Evolutionary conservation across 2,797 vertebrate genomes (phyloP).

Genomic region (Echiichthys vipera): DNA sequence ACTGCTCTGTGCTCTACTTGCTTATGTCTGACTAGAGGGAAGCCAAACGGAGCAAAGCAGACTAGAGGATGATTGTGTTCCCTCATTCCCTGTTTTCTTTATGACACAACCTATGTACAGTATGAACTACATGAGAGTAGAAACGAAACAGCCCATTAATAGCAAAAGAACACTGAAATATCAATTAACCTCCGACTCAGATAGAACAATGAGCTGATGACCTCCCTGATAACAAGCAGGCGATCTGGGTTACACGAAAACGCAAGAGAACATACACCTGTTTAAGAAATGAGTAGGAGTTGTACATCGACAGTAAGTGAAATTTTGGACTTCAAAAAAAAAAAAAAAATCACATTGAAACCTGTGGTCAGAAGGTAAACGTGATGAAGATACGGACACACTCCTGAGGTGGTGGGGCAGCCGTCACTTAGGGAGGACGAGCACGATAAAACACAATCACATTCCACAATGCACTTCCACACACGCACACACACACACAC

Average conservation of each 20-base stretch:
- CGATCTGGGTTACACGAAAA: slow-evolving; percentile 8
- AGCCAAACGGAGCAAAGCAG: slow-evolving; percentile 49
- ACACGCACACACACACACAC: slow-evolving; percentile 31
- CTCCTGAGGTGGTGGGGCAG: slow-evolving; percentile 31
- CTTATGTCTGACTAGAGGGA: slow-evolving; percentile 23
- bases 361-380: slow-evolving; percentile 20
- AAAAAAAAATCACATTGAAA: slow-evolving; percentile 32
- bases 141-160: slow-evolving; percentile 52
- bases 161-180: slow-evolving; percentile 54
- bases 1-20: slow-evolving; percentile 44
- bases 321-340: slow-evolving; percentile 10
- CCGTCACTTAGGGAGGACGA: slow-evolving; percentile 28
- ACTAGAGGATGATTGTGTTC: slow-evolving; percentile 32
- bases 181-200: slow-evolving; percentile 41
- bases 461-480: slow-evolving; percentile 51
- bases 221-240: slow-evolving; percentile 26
- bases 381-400: slow-evolving; percentile 37
- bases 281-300: slow-evolving; percentile 12
- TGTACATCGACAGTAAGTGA: slow-evolving; percentile 1
- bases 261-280: slow-evolving; percentile 19
- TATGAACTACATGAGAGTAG: slow-evolving; percentile 34
- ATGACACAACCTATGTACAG: slow-evolving; percentile 49
- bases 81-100: slow-evolving; percentile 43
- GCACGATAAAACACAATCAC: slow-evolving; percentile 48
- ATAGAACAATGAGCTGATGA: slow-evolving; percentile 30